phyloP scores from a whole-genome alignment of 2,113 vertebrate genomes.

The Siniperca chuatsi region DNA sequence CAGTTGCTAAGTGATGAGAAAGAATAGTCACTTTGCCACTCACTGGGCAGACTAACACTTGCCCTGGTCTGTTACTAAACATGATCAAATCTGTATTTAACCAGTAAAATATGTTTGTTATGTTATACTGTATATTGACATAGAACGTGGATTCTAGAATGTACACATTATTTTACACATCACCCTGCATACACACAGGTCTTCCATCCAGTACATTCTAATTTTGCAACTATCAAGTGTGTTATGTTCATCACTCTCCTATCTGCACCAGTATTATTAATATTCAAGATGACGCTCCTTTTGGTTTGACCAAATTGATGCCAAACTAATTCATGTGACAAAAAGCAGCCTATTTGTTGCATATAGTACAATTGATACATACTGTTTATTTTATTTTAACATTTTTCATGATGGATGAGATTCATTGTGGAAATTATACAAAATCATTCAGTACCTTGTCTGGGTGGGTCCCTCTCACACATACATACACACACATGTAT shows the following conservation, averaged over 20 bases:
- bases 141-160: not conserved
- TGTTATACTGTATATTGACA: not conserved
- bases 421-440: not conserved
- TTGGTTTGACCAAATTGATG: not conserved
- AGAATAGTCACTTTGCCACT: conserved; percentile 33
- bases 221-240: not conserved
- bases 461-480: conserved; percentile 1
- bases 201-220: not conserved
- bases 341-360: not conserved
- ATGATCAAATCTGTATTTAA: not conserved
- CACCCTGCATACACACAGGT: not conserved
- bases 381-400: not conserved
- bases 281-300: not conserved
- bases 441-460: not conserved
- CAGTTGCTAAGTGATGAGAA: conserved; percentile 62
- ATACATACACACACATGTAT: not conserved
- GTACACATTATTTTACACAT: not conserved
- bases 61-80: not conserved
- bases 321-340: not conserved
- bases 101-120: not conserved
- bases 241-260: not conserved
- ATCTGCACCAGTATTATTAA: not conserved
- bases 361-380: not conserved
- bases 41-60: not conserved
- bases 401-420: not conserved